Base-by-base conservation (phyloP, 1,140 invertebrate genomes). In the Trichoplusia ni region DNA sequence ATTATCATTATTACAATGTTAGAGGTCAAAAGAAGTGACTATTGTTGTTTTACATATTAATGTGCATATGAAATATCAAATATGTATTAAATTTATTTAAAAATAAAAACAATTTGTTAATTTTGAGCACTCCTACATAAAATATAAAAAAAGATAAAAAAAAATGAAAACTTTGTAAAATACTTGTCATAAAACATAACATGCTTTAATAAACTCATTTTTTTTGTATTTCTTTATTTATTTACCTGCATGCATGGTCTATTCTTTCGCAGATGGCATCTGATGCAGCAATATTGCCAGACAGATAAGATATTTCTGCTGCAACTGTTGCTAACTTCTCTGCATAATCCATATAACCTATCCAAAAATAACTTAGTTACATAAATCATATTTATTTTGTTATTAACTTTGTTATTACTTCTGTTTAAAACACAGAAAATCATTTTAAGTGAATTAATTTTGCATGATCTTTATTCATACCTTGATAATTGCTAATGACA, bases 321-420 rank as follows among this genome's bases (percentile, higher is more conserved):
- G 86, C 84, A n/a, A 82, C 74, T 47, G 90, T 91, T 44, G 89
- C 90, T 64, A 91, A 35, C 63, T 90, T 90, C 68, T 91, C 90
- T 23, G 87, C 90, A 85, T 91, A 91, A 69, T 91, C 90, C 86
- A 90, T 84, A 37, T 91, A 91, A 79, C 87, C 90, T 91, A 11
- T 35, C 19, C 27, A 18, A 62, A 61, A 58, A 18, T 16, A 31
- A 9, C 9, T 29, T 18, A 16, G 8, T n/a, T 18, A n/a, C 7
- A 14, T 35, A 11, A 37, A 23, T 7, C 2, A 5, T 23, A 5
- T 1, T 44, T 21, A 23, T 14, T 47, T 6, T 9, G 14, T 37
- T 27, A 25, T 33, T 9, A 21, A 38, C 14, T 23, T 21, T 35
- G n/a, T 8, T 21, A 16, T 33, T 7, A 11, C n/a, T n/a, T n/a